Evolutionary conservation across 2,888 invertebrate genomes (phyloP).

Genomic region (Meliscaeva auricollis): DNA sequence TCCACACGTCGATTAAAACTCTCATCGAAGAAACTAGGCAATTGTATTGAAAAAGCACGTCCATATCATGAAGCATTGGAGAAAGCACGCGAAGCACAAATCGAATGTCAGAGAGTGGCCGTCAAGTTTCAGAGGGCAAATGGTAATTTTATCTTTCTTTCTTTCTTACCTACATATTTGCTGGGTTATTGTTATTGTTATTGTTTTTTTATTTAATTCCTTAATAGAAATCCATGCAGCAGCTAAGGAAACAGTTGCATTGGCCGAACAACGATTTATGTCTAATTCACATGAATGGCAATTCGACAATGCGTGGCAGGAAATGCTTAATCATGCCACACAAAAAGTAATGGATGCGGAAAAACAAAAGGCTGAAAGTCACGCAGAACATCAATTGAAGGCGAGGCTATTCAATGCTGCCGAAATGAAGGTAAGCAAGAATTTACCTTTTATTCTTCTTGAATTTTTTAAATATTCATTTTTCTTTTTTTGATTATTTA

Average conservation of each 20-base stretch:
- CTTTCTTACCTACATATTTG: neutral
- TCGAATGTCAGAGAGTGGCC: constrained; percentile 95
- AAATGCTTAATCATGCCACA: constrained; percentile 97
- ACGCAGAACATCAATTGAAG: constrained; percentile 93
- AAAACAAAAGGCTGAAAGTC: constrained; percentile 94
- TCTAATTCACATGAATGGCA: constrained; percentile 86
- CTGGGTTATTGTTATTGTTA: too few relatives aligned
- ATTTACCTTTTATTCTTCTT: neutral
- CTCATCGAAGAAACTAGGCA: constrained; percentile 92
- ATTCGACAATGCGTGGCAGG: constrained; percentile 98
- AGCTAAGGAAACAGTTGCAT: constrained; percentile 95
- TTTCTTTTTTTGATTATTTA: constrained; percentile 70
- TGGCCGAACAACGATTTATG: constrained; percentile 92
- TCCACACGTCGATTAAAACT: constrained; percentile 92
- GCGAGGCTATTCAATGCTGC: constrained; percentile 92
- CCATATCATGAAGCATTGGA: constrained; percentile 95
- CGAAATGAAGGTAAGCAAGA: constrained; percentile 88
- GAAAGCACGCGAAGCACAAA: constrained; percentile 90
- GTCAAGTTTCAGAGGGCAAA: constrained; percentile 95
- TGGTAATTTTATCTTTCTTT: constrained; percentile 85
- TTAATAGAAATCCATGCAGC: constrained; percentile 92
- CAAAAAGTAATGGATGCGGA: constrained; percentile 98
- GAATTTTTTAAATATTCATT: neutral
- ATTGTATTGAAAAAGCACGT: constrained; percentile 94
- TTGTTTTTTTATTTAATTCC: neutral